Conservation (phyloP, 2,888 invertebrate genomes). For the Cotesia congregata region DNA sequence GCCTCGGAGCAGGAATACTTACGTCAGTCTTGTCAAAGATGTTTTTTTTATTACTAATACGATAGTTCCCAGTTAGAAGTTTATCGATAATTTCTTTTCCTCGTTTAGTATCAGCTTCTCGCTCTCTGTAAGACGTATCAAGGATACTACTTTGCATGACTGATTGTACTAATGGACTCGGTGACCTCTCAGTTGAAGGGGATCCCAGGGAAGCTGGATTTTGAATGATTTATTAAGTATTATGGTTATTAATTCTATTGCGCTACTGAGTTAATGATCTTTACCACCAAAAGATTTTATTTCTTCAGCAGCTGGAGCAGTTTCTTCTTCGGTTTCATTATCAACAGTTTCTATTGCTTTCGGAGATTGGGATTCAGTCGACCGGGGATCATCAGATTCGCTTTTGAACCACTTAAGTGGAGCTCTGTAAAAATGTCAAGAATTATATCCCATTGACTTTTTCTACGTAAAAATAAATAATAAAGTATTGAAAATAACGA, state of each 20-base stretch:
- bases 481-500: not conserved
- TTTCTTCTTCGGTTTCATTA: not conserved
- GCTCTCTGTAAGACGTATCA: conserved; percentile 38
- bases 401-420: conserved; percentile 60
- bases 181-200: conserved; percentile 4
- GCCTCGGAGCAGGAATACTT: conserved; percentile 74
- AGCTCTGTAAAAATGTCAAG: conserved; percentile 44
- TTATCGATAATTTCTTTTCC: conserved; percentile 32
- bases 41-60: conserved; percentile 43
- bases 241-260: conserved; percentile 10
- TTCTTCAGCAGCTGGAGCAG: not conserved
- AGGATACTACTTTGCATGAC: conserved; percentile 15
- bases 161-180: conserved; percentile 11
- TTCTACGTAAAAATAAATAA: not conserved
- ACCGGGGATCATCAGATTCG: conserved; percentile 41
- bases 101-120: conserved; percentile 68
- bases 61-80: conserved; percentile 38
- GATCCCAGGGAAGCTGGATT: conserved; percentile 20
- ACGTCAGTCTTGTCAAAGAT: conserved; percentile 64
- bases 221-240: conserved; percentile 17
- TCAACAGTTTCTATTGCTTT: not conserved
- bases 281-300: not conserved
- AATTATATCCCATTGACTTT: not conserved
- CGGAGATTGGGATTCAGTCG: conserved; percentile 57
- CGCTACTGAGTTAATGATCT: not conserved